These are phyloP conservation scores for Ranitomeya imitator DNA, from an alignment of 2,113 vertebrate genomes.

Conservation along the genomic window DNA sequence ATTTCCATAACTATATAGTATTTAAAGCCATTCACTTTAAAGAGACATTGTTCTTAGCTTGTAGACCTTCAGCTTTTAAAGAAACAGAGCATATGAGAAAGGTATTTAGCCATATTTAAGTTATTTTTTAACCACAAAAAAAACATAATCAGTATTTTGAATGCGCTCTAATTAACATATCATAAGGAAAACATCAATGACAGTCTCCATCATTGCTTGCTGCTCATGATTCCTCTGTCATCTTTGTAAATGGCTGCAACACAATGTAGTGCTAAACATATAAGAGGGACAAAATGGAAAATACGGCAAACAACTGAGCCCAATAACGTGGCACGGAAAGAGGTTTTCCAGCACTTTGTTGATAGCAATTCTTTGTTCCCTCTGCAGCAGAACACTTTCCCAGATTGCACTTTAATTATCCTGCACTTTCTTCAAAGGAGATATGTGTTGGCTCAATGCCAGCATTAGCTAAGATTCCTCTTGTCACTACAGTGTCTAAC, in stretches of 20 bases:
- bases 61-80: neutral
- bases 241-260: constrained; percentile 17
- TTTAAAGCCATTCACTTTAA: too few relatives aligned
- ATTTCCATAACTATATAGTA: too few relatives aligned
- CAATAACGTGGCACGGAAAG: constrained; percentile 59
- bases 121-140: constrained; percentile 12
- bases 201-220: neutral
- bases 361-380: constrained; percentile 66
- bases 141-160: constrained; percentile 12
- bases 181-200: constrained; percentile 13
- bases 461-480: constrained; percentile 67
- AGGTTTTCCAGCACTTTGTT: constrained; percentile 60
- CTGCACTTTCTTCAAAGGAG: constrained; percentile 72
- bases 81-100: neutral
- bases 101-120: neutral
- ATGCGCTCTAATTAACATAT: neutral
- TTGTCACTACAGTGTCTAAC: constrained; percentile 74
- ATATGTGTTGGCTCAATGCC: constrained; percentile 70
- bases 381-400: constrained; percentile 42
- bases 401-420: constrained; percentile 70
- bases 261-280: constrained; percentile 42
- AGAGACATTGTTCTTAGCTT: neutral
- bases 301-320: constrained; percentile 40
- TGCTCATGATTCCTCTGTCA: neutral
- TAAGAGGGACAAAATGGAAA: constrained; percentile 34